These are phyloP conservation scores for Nyleta sp. DNA, from an alignment of 2,888 invertebrate genomes.

Conservation along the genomic window DNA sequence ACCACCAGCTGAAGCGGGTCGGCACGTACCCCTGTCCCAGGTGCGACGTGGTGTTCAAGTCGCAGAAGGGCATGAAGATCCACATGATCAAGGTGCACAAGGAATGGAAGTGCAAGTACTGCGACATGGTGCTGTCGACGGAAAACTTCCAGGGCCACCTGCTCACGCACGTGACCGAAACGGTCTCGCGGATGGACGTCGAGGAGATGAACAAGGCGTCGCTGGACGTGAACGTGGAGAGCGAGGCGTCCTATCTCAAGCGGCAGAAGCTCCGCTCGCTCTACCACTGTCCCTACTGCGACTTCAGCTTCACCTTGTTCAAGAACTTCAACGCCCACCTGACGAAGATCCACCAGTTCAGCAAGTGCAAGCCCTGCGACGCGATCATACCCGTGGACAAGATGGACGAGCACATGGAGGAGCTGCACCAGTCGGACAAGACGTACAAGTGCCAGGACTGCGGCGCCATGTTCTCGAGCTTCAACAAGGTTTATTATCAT, in stretches of 20 bases:
- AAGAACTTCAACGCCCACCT: conserved; percentile 18
- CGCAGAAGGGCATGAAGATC: conserved; percentile 10
- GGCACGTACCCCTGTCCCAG: background rate
- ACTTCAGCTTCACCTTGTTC: conserved; percentile 30
- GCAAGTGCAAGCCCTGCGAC: conserved; percentile 31
- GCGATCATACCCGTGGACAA: background rate
- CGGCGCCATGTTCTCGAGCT: background rate
- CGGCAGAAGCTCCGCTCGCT: background rate
- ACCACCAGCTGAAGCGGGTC: background rate
- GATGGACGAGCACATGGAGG: conserved; percentile 6
- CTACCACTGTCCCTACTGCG: conserved; percentile 39
- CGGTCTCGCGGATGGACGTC: background rate
- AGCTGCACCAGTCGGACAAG: conserved; percentile 2
- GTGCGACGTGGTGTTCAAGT: conserved; percentile 22
- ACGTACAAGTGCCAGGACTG: conserved; percentile 20
- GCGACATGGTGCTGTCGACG: background rate
- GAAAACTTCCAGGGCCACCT: conserved; percentile 2
- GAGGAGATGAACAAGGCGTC: conserved; percentile 14
- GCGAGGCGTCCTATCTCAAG: background rate
- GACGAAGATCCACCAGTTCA: conserved; percentile 7
- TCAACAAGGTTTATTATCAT: conserved; percentile 27
- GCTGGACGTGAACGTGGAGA: background rate
- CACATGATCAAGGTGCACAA: conserved; percentile 20
- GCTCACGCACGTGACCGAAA: conserved; percentile 1
- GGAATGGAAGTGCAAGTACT: conserved; percentile 25